Percentiles rank a stretch among this genome's conserved stretches.
These are phyloP conservation scores for Apamea anceps DNA, from an alignment of 2,888 invertebrate species.

Conservation along the genomic window DNA sequence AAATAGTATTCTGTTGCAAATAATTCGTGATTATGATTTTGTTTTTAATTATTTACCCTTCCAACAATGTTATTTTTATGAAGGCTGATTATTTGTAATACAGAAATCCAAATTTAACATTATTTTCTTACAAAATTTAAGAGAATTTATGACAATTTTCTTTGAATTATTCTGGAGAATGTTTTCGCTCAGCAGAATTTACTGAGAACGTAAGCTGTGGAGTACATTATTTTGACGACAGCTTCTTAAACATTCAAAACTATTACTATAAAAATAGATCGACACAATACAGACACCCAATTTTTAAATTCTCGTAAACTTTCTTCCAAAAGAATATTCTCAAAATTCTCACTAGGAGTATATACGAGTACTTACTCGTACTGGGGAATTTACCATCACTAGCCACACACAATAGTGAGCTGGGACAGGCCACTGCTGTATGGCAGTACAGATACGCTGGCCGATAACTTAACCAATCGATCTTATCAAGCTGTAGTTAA, in stretches of 20 bases:
- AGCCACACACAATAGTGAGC: neutral
- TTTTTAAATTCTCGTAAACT: neutral
- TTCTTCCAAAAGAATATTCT: neutral
- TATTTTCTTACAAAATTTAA: neutral
- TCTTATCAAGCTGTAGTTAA: constrained; percentile 1
- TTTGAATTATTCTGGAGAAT: neutral
- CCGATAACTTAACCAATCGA: constrained; percentile 1
- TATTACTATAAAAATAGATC: neutral
- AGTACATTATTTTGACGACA: neutral
- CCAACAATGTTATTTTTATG: neutral
- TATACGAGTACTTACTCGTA: too few relatives aligned
- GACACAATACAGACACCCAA: too few relatives aligned
- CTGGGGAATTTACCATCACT: too few relatives aligned
- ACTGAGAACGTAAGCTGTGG: too few relatives aligned
- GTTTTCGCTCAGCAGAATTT: neutral
- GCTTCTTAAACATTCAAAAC: neutral
- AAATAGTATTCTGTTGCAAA: neutral
- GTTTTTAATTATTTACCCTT: neutral
- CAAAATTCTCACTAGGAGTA: neutral
- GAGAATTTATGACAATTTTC: neutral
- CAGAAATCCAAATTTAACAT: neutral
- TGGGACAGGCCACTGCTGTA: neutral
- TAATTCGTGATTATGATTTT: neutral
- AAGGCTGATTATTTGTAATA: neutral
- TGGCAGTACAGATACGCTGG: neutral